Percentiles rank a stretch among this genome's conserved stretches.
Conservation (phyloP, 1,140 invertebrate genomes). For the Monomorium pharaonis region DNA sequence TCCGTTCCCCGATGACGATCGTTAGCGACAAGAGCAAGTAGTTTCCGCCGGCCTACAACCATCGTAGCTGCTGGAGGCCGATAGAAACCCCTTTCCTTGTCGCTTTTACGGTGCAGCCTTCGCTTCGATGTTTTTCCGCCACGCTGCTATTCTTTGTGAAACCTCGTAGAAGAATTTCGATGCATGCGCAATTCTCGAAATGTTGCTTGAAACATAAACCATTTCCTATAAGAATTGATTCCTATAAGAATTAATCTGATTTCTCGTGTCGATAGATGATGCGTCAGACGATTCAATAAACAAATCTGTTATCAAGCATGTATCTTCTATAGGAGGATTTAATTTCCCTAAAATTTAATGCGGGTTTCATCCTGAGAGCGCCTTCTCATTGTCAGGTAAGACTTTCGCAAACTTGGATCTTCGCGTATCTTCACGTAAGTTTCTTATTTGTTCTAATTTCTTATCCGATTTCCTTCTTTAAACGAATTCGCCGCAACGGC, state of each 20-base stretch:
- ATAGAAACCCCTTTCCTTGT: slow-evolving; percentile 93
- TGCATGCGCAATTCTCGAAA: neutral
- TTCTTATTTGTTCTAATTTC: slow-evolving; percentile 14
- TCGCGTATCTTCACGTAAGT: neutral
- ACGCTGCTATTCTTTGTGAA: slow-evolving; percentile 20
- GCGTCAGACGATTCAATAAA: neutral
- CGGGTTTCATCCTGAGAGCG: neutral
- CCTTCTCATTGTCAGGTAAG: neutral
- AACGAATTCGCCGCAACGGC: slow-evolving; percentile 1
- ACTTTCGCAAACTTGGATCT: slow-evolving; percentile 5
- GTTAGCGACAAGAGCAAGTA: slow-evolving; percentile 89
- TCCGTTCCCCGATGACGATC: slow-evolving; percentile 71
- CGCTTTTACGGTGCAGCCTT: slow-evolving; percentile 52
- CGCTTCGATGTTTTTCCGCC: neutral
- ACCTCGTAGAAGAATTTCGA: slow-evolving; percentile 31
- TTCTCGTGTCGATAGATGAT: neutral
- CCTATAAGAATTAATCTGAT: neutral
- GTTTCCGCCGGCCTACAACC: slow-evolving; percentile 96
- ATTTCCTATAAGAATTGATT: neutral
- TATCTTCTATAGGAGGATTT: neutral
- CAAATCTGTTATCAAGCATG: neutral
- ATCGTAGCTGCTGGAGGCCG: slow-evolving; percentile 93
- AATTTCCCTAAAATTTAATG: neutral
- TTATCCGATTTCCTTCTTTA: neutral
- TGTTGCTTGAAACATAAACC: neutral